Conservation (phyloP, 2,888 invertebrate genomes). For the Heliconius cydno region DNA sequence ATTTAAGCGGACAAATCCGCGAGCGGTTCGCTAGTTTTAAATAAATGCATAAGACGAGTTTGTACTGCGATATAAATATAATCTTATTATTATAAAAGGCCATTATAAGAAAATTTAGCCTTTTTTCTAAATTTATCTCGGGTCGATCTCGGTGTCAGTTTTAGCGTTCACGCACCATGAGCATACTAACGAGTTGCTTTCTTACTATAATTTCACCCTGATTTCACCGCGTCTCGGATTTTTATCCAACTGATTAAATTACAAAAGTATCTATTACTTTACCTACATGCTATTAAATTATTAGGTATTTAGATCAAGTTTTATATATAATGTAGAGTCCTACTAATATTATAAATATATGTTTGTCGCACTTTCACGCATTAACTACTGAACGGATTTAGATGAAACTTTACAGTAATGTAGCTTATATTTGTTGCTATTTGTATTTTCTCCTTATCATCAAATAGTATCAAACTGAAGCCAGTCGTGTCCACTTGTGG, state of each 20-base stretch:
- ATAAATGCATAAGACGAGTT: too few relatives aligned
- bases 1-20: too few relatives aligned
- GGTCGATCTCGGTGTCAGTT: constrained; percentile 34
- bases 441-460: too few relatives aligned
- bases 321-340: not conserved
- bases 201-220: constrained; percentile 51
- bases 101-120: constrained; percentile 4
- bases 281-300: constrained; percentile 22
- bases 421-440: too few relatives aligned
- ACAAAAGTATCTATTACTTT: constrained; percentile 44
- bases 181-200: constrained; percentile 50
- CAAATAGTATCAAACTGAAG: too few relatives aligned
- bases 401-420: too few relatives aligned
- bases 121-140: constrained; percentile 22
- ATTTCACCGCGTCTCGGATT: constrained; percentile 51
- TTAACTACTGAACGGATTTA: too few relatives aligned
- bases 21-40: too few relatives aligned
- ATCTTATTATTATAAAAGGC: not conserved
- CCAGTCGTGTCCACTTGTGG: too few relatives aligned
- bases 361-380: too few relatives aligned
- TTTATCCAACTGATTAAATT: constrained; percentile 48
- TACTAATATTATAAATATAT: too few relatives aligned
- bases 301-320: constrained; percentile 8
- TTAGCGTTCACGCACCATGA: constrained; percentile 47
- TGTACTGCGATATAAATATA: not conserved